Evolutionary conservation across 2,888 invertebrate genomes (phyloP).

Genomic region (Ethmia dodecea): DNA sequence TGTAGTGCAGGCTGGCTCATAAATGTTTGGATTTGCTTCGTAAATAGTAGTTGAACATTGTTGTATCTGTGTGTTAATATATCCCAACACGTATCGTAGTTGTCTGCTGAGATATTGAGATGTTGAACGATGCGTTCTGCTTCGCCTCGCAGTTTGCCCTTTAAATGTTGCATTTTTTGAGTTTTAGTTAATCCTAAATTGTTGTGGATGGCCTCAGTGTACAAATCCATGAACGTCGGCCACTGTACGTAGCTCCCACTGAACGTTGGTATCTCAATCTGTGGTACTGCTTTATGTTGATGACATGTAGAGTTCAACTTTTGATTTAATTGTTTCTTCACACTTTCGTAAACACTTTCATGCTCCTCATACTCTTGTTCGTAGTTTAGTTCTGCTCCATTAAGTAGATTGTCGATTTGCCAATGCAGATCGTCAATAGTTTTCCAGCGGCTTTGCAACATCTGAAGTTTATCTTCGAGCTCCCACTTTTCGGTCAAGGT

Average conservation of each 20-base stretch:
- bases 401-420: not conserved
- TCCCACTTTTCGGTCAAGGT: not conserved
- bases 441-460: not conserved
- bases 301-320: not conserved
- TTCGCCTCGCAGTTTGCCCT: slow-evolving; percentile 9
- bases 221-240: slow-evolving; percentile 1
- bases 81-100: slow-evolving; percentile 4
- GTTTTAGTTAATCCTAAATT: slow-evolving; percentile 10
- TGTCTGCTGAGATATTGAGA: slow-evolving; percentile 6
- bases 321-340: not conserved
- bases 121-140: slow-evolving; percentile 8
- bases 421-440: not conserved
- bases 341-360: not conserved
- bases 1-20: slow-evolving; percentile 9
- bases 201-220: not conserved
- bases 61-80: slow-evolving; percentile 1
- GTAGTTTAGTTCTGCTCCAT: too few relatives aligned
- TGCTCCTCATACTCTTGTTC: not conserved
- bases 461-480: not conserved
- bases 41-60: slow-evolving; percentile 4
- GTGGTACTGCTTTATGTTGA: not conserved
- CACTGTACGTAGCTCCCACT: not conserved
- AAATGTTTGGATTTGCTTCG: slow-evolving; percentile 2
- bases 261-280: slow-evolving; percentile 1
- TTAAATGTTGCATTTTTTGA: slow-evolving; percentile 12